Conservation (phyloP, 2,113 vertebrate genomes). For the Chamaea fasciata region DNA sequence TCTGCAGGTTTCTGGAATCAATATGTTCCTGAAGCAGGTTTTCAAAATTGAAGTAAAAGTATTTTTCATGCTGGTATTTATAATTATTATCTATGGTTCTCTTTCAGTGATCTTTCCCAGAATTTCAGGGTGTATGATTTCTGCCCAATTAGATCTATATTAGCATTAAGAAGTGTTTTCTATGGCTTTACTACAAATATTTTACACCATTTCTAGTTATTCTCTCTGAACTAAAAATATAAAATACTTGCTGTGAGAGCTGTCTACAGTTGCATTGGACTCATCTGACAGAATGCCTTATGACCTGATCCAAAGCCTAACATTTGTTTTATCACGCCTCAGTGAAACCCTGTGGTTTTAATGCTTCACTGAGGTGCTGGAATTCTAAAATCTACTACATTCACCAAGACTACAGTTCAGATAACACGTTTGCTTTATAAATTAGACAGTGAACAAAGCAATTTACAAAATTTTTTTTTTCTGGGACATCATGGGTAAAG, state of each 20-base stretch:
- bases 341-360: neutral
- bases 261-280: neutral
- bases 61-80: neutral
- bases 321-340: neutral
- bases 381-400: neutral
- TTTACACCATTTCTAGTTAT: neutral
- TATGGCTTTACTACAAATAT: neutral
- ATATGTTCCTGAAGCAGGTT: neutral
- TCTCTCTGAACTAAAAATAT: neutral
- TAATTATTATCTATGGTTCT: neutral
- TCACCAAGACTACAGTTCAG: neutral
- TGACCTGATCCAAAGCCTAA: neutral
- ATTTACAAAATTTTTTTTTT: neutral
- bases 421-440: neutral
- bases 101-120: neutral
- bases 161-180: neutral
- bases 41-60: neutral
- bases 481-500: neutral
- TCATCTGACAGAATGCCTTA: neutral
- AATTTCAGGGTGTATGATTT: neutral
- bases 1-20: neutral
- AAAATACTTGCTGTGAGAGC: neutral
- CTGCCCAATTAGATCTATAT: neutral
- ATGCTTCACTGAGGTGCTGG: neutral
- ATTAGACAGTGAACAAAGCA: neutral